A percentile compares a stretch with the other conserved stretches of the same genome.
Conservation (phyloP, 1,140 invertebrate species). For the Vanessa tameamea region DNA sequence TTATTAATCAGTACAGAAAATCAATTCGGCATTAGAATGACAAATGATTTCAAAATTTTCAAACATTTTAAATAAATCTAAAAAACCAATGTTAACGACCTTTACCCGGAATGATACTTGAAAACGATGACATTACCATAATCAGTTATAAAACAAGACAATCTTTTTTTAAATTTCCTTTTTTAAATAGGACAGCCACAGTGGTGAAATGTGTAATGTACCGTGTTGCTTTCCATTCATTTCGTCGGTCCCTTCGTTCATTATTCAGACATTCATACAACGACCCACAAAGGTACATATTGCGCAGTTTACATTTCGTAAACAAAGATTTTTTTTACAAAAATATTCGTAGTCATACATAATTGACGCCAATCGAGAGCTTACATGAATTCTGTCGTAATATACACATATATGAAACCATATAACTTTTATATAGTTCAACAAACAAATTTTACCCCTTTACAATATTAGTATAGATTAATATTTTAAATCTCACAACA, state of each 20-base stretch:
- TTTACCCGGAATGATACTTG: background rate
- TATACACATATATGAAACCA: too few relatives aligned
- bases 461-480: too few relatives aligned
- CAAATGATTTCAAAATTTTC: too few relatives aligned
- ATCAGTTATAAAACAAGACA: background rate
- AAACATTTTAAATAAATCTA: too few relatives aligned
- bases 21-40: too few relatives aligned
- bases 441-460: too few relatives aligned
- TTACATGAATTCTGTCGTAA: too few relatives aligned
- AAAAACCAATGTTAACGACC: too few relatives aligned
- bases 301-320: background rate
- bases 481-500: too few relatives aligned
- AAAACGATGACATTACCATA: background rate
- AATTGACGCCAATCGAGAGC: background rate
- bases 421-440: too few relatives aligned
- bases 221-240: conserved; percentile 4
- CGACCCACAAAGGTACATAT: background rate
- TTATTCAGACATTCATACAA: conserved; percentile 9
- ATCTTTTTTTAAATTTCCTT: background rate
- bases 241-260: conserved; percentile 4
- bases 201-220: conserved; percentile 12
- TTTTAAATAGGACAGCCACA: background rate
- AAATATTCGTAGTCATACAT: background rate
- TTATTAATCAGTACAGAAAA: too few relatives aligned
- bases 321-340: background rate